These are phyloP conservation scores for Dicyrtoma fusca DNA, from an alignment of 2,888 invertebrate species.

Conservation along the genomic window DNA sequence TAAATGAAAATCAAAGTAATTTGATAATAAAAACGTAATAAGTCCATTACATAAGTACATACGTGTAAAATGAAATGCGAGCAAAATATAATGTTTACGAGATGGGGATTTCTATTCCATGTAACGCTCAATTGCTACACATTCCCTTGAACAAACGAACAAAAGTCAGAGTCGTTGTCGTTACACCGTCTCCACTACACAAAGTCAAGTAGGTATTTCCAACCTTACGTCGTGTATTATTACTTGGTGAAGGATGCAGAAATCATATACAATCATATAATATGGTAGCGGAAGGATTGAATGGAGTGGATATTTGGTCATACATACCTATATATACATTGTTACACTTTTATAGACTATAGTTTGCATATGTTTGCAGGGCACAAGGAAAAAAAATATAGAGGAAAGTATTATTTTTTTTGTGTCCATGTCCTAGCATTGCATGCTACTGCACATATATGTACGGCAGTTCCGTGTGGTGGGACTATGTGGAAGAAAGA, in stretches of 20 bases:
- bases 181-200: no score
- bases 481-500: slow-evolving; percentile 1
- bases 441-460: no score
- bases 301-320: neutral
- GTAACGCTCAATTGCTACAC: neutral
- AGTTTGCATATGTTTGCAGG: neutral
- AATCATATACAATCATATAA: neutral
- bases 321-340: neutral
- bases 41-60: slow-evolving; percentile 34
- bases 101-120: slow-evolving; percentile 13
- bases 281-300: neutral
- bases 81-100: slow-evolving; percentile 10
- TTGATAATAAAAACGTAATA: slow-evolving; percentile 39
- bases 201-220: no score
- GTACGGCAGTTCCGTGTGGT: no score
- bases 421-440: no score
- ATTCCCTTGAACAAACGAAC: neutral
- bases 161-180: no score
- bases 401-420: neutral
- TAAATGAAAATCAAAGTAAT: slow-evolving; percentile 36
- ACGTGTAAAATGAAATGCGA: slow-evolving; percentile 11
- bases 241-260: no score
- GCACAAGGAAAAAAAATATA: neutral
- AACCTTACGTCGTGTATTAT: no score
- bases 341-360: slow-evolving; percentile 3